Evolutionary conservation across 2,797 vertebrate genomes (phyloP).

Genomic region (Gymnothorax javanicus): DNA sequence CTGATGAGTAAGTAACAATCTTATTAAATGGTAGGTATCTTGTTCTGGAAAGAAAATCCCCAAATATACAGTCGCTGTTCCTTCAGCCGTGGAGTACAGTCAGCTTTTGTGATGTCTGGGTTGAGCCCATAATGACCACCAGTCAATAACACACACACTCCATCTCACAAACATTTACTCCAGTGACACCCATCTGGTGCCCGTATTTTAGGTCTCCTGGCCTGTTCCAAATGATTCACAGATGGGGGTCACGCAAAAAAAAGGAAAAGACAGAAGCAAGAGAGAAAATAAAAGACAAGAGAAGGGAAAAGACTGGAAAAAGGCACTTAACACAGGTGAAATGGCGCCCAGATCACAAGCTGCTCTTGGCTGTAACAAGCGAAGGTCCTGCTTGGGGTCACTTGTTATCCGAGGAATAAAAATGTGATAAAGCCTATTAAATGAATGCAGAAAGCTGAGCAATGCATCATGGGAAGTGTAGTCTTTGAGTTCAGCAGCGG

Average conservation of each 20-base stretch:
- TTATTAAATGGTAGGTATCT: too few relatives aligned
- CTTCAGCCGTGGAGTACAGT: background rate
- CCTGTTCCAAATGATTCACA: background rate
- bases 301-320: background rate
- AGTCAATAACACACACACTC: background rate
- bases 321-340: background rate
- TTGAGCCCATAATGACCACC: background rate
- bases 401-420: too few relatives aligned
- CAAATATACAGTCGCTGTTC: background rate
- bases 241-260: background rate
- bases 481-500: too few relatives aligned
- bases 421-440: too few relatives aligned
- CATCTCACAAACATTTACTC: background rate
- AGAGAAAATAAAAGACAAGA: background rate
- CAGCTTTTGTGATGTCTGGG: background rate
- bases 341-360: too few relatives aligned
- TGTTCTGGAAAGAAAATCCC: too few relatives aligned
- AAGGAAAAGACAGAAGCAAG: background rate
- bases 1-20: too few relatives aligned
- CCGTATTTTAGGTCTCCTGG: background rate
- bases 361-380: too few relatives aligned
- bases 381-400: too few relatives aligned
- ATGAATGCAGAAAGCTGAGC: background rate
- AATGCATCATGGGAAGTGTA: background rate
- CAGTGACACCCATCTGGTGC: background rate